phyloP scores from a whole-genome alignment of 2,113 vertebrate species.

The Corythornis madagascariensis region DNA sequence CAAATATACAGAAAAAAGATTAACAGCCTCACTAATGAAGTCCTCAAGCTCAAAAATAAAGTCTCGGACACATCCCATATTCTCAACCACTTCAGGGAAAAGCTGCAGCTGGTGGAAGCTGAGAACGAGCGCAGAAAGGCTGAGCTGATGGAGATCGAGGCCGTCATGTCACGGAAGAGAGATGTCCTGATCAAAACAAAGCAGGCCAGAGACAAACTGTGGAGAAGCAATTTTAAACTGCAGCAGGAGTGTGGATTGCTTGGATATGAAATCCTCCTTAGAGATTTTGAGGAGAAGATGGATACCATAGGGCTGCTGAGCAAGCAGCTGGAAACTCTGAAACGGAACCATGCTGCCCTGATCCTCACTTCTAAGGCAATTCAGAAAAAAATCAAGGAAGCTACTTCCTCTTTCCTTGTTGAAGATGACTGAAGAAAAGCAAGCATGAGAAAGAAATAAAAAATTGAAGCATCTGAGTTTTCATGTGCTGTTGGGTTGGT shows the following conservation, averaged over 20 bases:
- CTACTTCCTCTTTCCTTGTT: slow-evolving; percentile 24
- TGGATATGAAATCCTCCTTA: slow-evolving; percentile 76
- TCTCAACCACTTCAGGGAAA: slow-evolving; percentile 84
- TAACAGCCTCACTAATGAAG: slow-evolving; percentile 73
- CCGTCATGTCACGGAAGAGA: slow-evolving; percentile 52
- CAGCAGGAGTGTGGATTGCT: slow-evolving; percentile 78
- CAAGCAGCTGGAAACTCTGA: slow-evolving; percentile 71
- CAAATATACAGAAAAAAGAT: slow-evolving; percentile 72
- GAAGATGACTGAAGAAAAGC: not conserved
- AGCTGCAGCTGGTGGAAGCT: slow-evolving; percentile 77
- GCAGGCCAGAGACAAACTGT: slow-evolving; percentile 70
- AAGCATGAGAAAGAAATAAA: not conserved
- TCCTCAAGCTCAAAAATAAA: slow-evolving; percentile 73
- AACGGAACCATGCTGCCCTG: slow-evolving; percentile 58
- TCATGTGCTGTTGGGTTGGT: no score
- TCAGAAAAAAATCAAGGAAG: slow-evolving; percentile 63
- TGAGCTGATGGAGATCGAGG: slow-evolving; percentile 67
- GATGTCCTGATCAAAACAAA: slow-evolving; percentile 75
- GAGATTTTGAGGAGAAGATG: slow-evolving; percentile 80
- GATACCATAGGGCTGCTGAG: slow-evolving; percentile 47
- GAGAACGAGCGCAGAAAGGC: slow-evolving; percentile 66
- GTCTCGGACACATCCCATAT: slow-evolving; percentile 69
- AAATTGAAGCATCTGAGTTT: no score
- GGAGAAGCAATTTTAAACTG: slow-evolving; percentile 71
- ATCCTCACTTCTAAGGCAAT: slow-evolving; percentile 48